Percentiles rank a stretch among this genome's conserved stretches.
Conservation (phyloP, 2,797 vertebrate genomes). For the Enteromius thamalakanensis region DNA sequence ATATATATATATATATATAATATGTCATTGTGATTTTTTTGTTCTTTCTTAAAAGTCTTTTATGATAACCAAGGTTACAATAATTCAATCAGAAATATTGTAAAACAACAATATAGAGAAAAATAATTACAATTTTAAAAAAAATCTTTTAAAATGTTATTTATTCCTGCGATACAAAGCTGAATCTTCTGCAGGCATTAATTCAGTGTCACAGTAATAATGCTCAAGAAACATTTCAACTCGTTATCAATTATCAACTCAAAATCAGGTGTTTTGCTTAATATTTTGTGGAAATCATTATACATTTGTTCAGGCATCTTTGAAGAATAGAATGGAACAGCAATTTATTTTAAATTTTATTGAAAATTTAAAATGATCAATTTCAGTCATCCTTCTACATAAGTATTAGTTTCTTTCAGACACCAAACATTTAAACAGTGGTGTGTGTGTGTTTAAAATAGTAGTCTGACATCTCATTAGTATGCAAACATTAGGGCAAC, state of each 20-base stretch:
- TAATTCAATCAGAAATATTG: not conserved
- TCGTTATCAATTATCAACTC: not conserved
- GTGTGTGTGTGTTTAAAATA: not conserved
- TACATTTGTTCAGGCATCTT: not conserved
- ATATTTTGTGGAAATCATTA: constrained; percentile 1
- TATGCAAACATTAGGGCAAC: not conserved
- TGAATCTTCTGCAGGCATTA: not conserved
- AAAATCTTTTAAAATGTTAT: too few relatives aligned
- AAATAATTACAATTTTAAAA: not conserved
- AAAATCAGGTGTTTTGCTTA: not conserved
- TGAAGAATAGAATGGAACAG: not conserved
- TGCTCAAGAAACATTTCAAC: not conserved
- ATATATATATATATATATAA: not conserved
- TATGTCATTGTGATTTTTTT: not conserved
- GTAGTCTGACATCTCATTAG: not conserved
- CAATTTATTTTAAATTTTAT: not conserved
- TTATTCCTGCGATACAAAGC: not conserved
- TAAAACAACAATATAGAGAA: not conserved
- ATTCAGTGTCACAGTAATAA: not conserved
- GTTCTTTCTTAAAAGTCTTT: not conserved
- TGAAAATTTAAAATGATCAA: not conserved
- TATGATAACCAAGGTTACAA: not conserved
- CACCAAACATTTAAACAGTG: not conserved
- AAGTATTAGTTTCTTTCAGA: not conserved
- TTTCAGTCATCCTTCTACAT: not conserved